Percentiles rank a stretch among this genome's conserved stretches.
phyloP scores from a whole-genome alignment of 2,797 vertebrate genomes.

The Cygnus olor region DNA sequence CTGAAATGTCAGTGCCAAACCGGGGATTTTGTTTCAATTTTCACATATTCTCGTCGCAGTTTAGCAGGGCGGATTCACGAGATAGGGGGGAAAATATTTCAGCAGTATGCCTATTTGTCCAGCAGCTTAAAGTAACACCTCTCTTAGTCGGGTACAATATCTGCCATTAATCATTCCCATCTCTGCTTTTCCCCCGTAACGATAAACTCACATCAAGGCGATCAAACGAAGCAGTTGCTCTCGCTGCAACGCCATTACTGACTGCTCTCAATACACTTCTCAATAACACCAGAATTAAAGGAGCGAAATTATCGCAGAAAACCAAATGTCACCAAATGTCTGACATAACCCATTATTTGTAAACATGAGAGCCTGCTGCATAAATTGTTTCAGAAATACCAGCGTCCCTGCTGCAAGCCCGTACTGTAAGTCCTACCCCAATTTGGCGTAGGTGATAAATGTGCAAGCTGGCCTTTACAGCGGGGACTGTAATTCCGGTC shows the following conservation, averaged over 20 bases:
- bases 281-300: conserved; percentile 52
- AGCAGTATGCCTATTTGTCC: background rate
- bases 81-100: conserved; percentile 16
- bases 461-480: conserved; percentile 68
- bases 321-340: conserved; percentile 75
- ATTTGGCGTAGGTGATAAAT: conserved; percentile 65
- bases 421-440: conserved; percentile 61
- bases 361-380: conserved; percentile 71
- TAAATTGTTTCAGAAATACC: conserved; percentile 70
- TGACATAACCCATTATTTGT: conserved; percentile 80
- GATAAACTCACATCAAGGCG: background rate
- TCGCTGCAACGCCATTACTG: background rate
- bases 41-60: background rate
- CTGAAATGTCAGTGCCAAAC: conserved; percentile 61
- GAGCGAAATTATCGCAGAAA: conserved; percentile 69
- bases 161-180: background rate
- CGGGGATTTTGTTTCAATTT: conserved; percentile 74
- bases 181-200: background rate
- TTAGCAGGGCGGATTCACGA: conserved; percentile 26
- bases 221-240: background rate
- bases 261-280: conserved; percentile 29
- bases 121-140: conserved; percentile 1
- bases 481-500: conserved; percentile 61
- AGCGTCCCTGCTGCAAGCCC: conserved; percentile 68
- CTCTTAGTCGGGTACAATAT: background rate